Evolutionary conservation across 2,888 invertebrate species (phyloP), one percentile per base, ranked within the genome.

Genomic region (Ceraclea dissimilis): DNA sequence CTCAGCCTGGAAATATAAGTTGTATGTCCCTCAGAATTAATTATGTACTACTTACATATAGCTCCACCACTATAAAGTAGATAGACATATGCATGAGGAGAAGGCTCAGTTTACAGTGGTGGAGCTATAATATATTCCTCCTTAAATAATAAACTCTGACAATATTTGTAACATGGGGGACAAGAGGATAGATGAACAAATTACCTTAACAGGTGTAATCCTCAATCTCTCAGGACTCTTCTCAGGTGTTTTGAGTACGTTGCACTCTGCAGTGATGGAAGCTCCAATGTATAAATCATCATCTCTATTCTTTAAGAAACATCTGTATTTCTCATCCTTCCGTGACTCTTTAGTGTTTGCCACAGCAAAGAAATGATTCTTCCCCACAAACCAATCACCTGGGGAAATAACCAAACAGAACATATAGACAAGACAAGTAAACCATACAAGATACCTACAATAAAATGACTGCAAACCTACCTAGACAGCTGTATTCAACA

Each of bases 311-410:
- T 92, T 92, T 49, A 95, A 75, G 71, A 97, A 93, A 69, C 97
- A 97, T 43, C 96, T 81, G 70, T 93, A 97, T 67, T 90, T 90
- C 70, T 96, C 94, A 71, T 97, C 93, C 70, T 90, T 90, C 65
- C 95, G 84, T 6, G 95, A 94, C 71, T 96, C 94, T 66, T 95
- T 94, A 0, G 94, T 93, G 68, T 97, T 96, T 6, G 93, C 93
- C n/a, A 96, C 93, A 54, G 94, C 97, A 72, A 97, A 95, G 71
- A 89, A 97, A 67, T 95, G 94, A 73, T 97, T 95, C 68, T 95
- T 95, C 13, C 88, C 92, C 21, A 93, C 87, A 72, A 94, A 93
- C 94, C 95, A 95, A 76, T 94, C 93, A 1, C 94, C 78, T 78
- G n/a, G n/a, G n/a, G n/a, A n/a, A n/a, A 51, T 16, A 11, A 21